phyloP scores from a whole-genome alignment of 1,140 invertebrate species.

The Lepidurus arcticus region DNA sequence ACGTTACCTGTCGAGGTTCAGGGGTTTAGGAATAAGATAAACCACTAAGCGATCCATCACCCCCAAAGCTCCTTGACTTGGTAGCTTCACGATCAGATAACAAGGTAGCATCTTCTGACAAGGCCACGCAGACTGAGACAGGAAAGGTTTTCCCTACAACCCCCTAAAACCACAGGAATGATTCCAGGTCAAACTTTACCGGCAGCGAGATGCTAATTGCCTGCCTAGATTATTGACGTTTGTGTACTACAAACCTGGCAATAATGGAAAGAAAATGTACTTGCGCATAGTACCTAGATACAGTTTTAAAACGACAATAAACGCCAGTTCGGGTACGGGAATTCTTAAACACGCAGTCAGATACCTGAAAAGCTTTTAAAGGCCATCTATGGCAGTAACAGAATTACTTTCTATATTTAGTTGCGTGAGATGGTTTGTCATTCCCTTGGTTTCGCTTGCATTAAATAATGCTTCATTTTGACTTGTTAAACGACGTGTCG shows the following conservation, averaged over 20 bases:
- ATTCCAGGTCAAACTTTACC: neutral
- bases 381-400: no score
- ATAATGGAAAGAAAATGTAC: neutral
- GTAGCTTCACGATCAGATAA: slow-evolving; percentile 18
- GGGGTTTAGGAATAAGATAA: neutral
- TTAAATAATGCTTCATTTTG: no score
- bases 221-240: neutral
- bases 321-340: no score
- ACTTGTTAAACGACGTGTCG: no score
- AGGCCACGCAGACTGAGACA: neutral
- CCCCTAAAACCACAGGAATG: slow-evolving; percentile 1
- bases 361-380: no score
- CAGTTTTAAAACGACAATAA: no score
- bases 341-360: no score
- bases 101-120: slow-evolving; percentile 14
- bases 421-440: no score
- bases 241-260: no score
- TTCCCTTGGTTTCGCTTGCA: no score
- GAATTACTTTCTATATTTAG: no score
- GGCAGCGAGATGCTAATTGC: neutral
- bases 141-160: neutral
- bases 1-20: neutral
- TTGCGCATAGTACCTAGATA: neutral
- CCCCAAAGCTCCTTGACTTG: neutral
- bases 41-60: slow-evolving; percentile 21